Percentiles rank a stretch among this genome's conserved stretches.
phyloP scores from a whole-genome alignment of 2,797 vertebrate species.

The Crax fasciolata region DNA sequence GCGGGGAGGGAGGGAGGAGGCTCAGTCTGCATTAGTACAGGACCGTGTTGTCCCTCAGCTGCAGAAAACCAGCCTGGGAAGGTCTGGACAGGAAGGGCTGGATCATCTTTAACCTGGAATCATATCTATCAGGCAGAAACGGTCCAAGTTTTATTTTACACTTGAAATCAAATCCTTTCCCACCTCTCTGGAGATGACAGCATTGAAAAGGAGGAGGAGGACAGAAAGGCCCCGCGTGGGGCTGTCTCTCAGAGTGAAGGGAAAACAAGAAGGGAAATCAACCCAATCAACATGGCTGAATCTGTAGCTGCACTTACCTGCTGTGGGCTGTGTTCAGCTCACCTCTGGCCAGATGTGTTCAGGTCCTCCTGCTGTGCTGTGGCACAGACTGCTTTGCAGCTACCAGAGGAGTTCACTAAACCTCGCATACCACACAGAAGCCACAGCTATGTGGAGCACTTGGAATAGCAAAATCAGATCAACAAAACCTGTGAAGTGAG shows the following conservation, averaged over 20 bases:
- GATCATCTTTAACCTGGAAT: slow-evolving; percentile 14
- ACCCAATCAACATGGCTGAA: background rate
- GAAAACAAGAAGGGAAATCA: background rate
- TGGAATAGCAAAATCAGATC: background rate
- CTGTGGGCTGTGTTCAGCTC: background rate
- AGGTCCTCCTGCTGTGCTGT: background rate
- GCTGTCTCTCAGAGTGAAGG: background rate
- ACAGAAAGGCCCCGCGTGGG: background rate
- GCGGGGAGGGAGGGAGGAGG: background rate
- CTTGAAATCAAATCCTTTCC: background rate
- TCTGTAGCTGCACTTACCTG: background rate
- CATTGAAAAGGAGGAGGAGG: background rate
- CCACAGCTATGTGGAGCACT: background rate
- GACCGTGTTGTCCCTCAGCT: background rate
- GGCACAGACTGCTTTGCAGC: background rate
- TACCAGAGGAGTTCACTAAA: background rate
- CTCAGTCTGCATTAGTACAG: background rate
- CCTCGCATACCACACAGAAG: background rate
- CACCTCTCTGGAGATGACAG: background rate
- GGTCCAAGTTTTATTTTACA: background rate
- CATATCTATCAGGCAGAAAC: background rate
- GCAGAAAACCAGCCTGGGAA: slow-evolving; percentile 23
- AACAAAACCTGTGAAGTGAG: background rate
- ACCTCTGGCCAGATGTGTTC: background rate
- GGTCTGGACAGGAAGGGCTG: background rate